These are phyloP conservation scores for Amphipoea lucens DNA, from an alignment of 2,888 invertebrate genomes.

Conservation along the genomic window DNA sequence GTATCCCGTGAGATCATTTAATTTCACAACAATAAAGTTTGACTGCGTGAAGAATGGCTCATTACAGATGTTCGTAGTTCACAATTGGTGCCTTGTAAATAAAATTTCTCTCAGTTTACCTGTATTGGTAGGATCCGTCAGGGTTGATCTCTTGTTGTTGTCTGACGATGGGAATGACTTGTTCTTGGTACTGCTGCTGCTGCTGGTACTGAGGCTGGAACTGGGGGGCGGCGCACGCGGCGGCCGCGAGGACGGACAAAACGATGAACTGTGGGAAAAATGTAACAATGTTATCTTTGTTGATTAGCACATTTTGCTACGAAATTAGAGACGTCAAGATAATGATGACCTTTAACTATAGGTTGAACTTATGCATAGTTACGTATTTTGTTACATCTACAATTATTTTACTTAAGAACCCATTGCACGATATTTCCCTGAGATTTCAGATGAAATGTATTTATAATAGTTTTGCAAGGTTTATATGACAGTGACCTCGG, in stretches of 20 bases:
- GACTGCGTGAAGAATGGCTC: slow-evolving; percentile 27
- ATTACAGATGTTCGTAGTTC: slow-evolving; percentile 15
- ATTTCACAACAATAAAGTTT: slow-evolving; percentile 39
- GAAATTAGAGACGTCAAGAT: not conserved
- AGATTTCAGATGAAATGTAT: slow-evolving; percentile 5
- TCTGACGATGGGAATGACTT: slow-evolving; percentile 90
- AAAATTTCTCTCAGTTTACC: slow-evolving; percentile 78
- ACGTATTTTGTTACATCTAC: not conserved
- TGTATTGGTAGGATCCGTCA: slow-evolving; percentile 91
- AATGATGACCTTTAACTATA: not conserved
- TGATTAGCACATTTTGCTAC: slow-evolving; percentile 1
- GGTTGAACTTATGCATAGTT: not conserved
- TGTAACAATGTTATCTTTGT: slow-evolving; percentile 24
- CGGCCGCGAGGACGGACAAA: slow-evolving; percentile 80
- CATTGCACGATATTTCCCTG: not conserved
- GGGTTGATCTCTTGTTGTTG: slow-evolving; percentile 89
- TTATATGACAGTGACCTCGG: slow-evolving; percentile 63
- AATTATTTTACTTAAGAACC: not conserved
- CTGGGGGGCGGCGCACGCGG: slow-evolving; percentile 83
- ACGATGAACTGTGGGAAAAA: slow-evolving; percentile 80
- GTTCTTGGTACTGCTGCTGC: slow-evolving; percentile 76
- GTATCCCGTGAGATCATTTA: slow-evolving; percentile 22
- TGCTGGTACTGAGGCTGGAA: slow-evolving; percentile 72
- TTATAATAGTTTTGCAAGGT: slow-evolving; percentile 20
- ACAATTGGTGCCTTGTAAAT: slow-evolving; percentile 16